phyloP scores from a whole-genome alignment of 2,888 invertebrate species.

The Hetaerina titia region DNA sequence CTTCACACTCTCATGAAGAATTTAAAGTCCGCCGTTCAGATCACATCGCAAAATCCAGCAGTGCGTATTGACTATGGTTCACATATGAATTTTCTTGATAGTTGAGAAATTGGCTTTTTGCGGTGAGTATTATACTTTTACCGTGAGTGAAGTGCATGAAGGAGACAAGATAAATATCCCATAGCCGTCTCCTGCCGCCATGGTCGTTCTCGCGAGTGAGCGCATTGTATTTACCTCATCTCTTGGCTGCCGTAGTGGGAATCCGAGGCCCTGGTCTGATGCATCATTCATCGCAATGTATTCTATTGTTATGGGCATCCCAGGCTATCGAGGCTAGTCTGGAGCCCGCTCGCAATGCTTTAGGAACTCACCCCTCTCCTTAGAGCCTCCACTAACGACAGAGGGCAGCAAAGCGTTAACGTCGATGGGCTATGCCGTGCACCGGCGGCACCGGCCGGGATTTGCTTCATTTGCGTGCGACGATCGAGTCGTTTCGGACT shows the following conservation, averaged over 20 bases:
- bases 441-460: neutral
- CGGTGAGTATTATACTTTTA: too few relatives aligned
- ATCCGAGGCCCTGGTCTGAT: neutral
- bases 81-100: too few relatives aligned
- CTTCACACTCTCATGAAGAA: too few relatives aligned
- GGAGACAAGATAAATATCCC: too few relatives aligned
- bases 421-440: neutral
- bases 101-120: too few relatives aligned
- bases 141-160: too few relatives aligned
- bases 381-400: neutral
- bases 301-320: neutral
- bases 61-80: too few relatives aligned
- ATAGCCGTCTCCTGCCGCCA: too few relatives aligned
- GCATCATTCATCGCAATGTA: neutral
- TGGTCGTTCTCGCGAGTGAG: too few relatives aligned
- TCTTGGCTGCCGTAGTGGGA: neutral
- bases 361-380: neutral
- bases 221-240: too few relatives aligned
- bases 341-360: neutral
- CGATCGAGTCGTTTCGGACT: neutral
- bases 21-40: too few relatives aligned
- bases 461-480: constrained; percentile 12
- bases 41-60: too few relatives aligned
- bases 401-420: neutral
- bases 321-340: neutral